A percentile compares a stretch with the other conserved stretches of the same genome.
These are phyloP conservation scores for Dicrurus megarhynchus DNA, from an alignment of 2,113 vertebrate genomes.

Conservation along the genomic window DNA sequence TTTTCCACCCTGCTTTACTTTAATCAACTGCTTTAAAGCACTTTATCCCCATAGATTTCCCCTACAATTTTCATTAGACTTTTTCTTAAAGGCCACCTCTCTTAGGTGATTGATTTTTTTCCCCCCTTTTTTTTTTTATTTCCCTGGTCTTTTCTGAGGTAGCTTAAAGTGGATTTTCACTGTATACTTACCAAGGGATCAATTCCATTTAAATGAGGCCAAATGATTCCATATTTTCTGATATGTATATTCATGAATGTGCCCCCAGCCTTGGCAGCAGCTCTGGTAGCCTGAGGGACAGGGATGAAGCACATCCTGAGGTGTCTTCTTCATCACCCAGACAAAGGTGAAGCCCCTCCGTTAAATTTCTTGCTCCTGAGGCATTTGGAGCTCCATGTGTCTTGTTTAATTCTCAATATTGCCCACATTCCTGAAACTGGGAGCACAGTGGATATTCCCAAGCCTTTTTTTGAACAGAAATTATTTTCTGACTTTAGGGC, in stretches of 20 bases:
- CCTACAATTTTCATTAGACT: background rate
- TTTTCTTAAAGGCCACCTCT: slow-evolving; percentile 10
- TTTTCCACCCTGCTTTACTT: background rate
- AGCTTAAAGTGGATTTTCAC: background rate
- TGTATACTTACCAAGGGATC: background rate
- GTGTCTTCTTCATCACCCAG: background rate
- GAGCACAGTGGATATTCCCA: background rate
- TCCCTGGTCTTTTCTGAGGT: background rate
- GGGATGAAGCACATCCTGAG: background rate
- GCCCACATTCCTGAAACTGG: background rate
- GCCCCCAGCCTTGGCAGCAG: background rate
- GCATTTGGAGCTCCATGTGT: background rate
- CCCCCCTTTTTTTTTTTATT: accelerated
- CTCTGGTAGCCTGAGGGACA: background rate
- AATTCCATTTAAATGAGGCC: background rate
- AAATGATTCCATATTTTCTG: background rate
- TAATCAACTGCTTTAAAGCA: background rate
- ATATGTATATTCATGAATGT: background rate
- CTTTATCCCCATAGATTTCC: background rate
- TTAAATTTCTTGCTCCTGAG: background rate
- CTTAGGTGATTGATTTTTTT: background rate
- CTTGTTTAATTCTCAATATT: background rate
- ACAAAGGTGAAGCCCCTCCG: background rate
- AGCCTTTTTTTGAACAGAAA: background rate
- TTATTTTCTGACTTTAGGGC: background rate